Conservation (phyloP, 2,888 invertebrate species). For the Lasioglossum malachurum region DNA sequence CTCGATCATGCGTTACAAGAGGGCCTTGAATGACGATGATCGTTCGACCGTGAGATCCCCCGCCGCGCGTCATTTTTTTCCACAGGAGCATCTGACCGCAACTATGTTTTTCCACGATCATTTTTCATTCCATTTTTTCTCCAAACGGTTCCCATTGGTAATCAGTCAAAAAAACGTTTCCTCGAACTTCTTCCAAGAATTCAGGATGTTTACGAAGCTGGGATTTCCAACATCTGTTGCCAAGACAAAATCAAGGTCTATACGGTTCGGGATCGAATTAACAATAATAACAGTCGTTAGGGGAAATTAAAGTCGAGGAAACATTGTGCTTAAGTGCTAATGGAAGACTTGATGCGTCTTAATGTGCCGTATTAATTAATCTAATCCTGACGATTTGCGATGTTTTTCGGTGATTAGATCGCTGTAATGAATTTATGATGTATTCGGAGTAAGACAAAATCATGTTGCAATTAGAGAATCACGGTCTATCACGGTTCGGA, state of each 20-base stretch:
- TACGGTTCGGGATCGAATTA: not conserved
- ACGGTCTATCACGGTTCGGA: too few relatives aligned
- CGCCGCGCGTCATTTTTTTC: not conserved
- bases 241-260: not conserved
- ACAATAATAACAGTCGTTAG: not conserved
- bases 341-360: too few relatives aligned
- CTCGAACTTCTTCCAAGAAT: not conserved
- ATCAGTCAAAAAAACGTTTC: not conserved
- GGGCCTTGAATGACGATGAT: slow-evolving; percentile 28
- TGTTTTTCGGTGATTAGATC: not conserved
- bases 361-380: not conserved
- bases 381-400: not conserved
- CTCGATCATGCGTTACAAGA: not conserved
- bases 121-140: not conserved
- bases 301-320: not conserved
- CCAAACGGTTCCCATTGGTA: not conserved
- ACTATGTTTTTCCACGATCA: not conserved
- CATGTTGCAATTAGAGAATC: not conserved
- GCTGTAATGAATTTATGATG: not conserved
- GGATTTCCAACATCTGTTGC: not conserved
- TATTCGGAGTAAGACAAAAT: not conserved
- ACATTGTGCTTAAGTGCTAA: too few relatives aligned
- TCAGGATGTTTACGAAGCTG: not conserved
- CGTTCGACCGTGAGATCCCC: slow-evolving; percentile 5
- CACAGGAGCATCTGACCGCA: not conserved